Base-by-base conservation (phyloP, 1,140 invertebrate species). In the Brachionus sp. region DNA sequence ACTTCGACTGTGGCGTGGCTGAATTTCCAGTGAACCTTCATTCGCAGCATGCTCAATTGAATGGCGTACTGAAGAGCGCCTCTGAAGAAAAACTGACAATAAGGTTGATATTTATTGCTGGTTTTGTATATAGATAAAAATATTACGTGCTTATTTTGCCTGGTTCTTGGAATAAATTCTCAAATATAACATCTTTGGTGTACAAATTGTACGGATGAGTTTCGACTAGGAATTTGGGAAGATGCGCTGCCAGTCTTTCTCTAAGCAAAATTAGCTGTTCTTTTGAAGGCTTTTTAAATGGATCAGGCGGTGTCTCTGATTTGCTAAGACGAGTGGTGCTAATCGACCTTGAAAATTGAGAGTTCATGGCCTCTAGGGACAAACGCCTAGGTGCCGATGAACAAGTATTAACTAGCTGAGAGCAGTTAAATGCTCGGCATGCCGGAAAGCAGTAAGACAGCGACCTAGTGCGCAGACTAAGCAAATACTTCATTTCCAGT, bases 161-260 rank as follows among this genome's bases (percentile, higher is more conserved):
- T 50, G 80, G 80, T 12, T 82, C 80, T 5, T 66, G 13, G 57
- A 46, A 82, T 23, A 33, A 82, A 53, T 82, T 82, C 35, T 82
- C 80, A 46, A 82, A 82, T 16, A 82, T 37, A 29, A 82, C 9
- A 44, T 82, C 62, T 12, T 35, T n/a, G 29, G 80, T 82, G 25
- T 82, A 82, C 12, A 82, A 19, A 42, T 46, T 66, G 42, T 82
- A 82, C 9, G 80, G 80, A 68, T 82, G 80, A 10, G 35, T 82
- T 44, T 66, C 42, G 39, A 13, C 10, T 4, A 66, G 13, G 50
- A 82, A 82, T 35, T 44, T 66, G 10, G 80, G 80, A 10, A 82
- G 19, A 7, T 68, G 33, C 6, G 37, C 5, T 12, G 50, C 13
- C 12, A 80, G 33, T 35, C 33, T 80, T 75, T 75, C 70, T 75